Base-by-base conservation (phyloP, 2,113 vertebrate genomes). In the Vulpes lagopus region DNA sequence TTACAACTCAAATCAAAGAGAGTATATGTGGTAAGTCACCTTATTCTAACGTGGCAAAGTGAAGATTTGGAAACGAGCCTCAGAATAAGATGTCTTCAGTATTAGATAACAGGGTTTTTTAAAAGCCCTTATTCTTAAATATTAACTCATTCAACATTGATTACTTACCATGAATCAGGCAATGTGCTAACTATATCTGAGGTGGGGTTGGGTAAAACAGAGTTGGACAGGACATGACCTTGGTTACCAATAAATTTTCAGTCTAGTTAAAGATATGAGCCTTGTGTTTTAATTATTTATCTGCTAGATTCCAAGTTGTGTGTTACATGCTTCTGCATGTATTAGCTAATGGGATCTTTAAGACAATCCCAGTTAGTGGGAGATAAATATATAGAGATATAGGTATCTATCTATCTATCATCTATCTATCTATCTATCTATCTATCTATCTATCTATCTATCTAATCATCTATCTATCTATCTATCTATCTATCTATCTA, bases 1-100 rank as follows among this genome's bases (percentile, higher is more conserved):
- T 96, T 53, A 87, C 20, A 95, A 89, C 30, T 27, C 38, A 95
- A 94, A 95, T 55, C 35, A 78, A 81, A 92, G 12, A 95, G 12
- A 23, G 9, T 95, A 10, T 64, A 65, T 59, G 30, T 89, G 49
- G 74, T 89, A 91, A 93, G 43, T 22, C 5, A 92, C 1, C 59
- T 94, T 95, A 60, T 65, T 94, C 35, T 64, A 90, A 92, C 0
- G 0, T 57, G 59, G 65, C 60, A 76, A 87, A 79, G 23, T 94
- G 53, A 92, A 76, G 16, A 64, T 76, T 83, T 91, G 76, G 53
- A 20, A 23, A 53, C 12, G 55, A 92, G 57, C 20, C 88, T 80
- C 78, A 84, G 32, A 83, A 86, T 32, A 86, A 96, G 19, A 74
- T 87, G 32, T 79, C n/a, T 95, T 88, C 20, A 35, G 25, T 53